These are phyloP conservation scores for Chymomyza fuscimana DNA, from an alignment of 2,888 invertebrate genomes.

Conservation along the genomic window DNA sequence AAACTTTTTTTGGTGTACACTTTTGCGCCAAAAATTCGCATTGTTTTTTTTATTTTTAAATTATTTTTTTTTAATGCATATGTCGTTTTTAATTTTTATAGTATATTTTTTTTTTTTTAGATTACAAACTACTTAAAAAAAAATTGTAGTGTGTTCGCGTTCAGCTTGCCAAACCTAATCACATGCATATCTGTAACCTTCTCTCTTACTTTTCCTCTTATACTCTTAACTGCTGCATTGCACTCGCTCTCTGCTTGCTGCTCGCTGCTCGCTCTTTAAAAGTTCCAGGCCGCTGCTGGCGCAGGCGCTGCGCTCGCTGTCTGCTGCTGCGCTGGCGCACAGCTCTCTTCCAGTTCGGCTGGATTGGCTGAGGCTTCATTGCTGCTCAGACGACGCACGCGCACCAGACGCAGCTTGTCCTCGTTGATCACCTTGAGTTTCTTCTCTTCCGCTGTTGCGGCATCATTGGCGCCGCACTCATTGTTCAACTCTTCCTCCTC, in stretches of 20 bases:
- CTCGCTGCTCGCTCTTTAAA: constrained; percentile 43
- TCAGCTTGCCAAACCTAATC: constrained; percentile 61
- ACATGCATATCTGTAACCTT: constrained; percentile 55
- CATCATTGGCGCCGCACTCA: constrained; percentile 46
- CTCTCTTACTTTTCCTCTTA: constrained; percentile 1
- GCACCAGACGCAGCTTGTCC: constrained; percentile 74
- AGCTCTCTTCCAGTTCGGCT: neutral
- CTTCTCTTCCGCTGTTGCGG: constrained; percentile 34
- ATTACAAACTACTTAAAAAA: constrained; percentile 31
- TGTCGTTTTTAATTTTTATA: constrained; percentile 19
- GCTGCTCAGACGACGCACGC: constrained; percentile 70
- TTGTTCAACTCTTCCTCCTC: constrained; percentile 59
- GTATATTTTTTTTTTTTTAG: constrained; percentile 9
- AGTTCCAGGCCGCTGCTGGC: constrained; percentile 62
- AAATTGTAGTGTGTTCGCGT: constrained; percentile 38
- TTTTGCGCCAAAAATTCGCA: constrained; percentile 22
- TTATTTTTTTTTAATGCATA: constrained; percentile 37
- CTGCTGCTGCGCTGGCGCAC: constrained; percentile 16
- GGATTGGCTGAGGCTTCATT: constrained; percentile 44
- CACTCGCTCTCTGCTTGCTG: neutral
- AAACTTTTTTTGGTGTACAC: neutral
- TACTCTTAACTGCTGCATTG: constrained; percentile 9
- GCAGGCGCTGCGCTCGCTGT: constrained; percentile 22
- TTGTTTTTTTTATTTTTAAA: constrained; percentile 20
- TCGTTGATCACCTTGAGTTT: constrained; percentile 68